Evolutionary conservation across 2,113 vertebrate genomes (phyloP).

Genomic region (Sebastes fasciatus): DNA sequence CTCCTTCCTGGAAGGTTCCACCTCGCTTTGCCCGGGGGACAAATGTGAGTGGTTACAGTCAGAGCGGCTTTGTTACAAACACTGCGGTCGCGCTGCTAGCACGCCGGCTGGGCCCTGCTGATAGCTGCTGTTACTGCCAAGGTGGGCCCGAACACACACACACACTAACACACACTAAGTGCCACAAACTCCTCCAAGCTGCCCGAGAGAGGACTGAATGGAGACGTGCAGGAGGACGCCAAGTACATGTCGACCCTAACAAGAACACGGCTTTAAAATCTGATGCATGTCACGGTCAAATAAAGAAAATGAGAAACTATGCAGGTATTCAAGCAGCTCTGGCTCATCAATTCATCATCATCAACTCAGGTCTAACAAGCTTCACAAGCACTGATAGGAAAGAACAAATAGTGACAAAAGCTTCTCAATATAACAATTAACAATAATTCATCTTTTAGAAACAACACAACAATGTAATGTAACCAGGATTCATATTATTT

Average conservation of each 20-base stretch:
- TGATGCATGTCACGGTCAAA: not conserved
- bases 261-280: conserved; percentile 26
- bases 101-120: conserved; percentile 75
- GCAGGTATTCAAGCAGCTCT: not conserved
- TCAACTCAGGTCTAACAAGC: conserved; percentile 23
- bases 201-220: conserved; percentile 52
- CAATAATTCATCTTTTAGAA: conserved; percentile 23
- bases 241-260: conserved; percentile 66
- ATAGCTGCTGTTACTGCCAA: conserved; percentile 71
- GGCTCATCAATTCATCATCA: not conserved
- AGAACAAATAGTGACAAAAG: conserved; percentile 20
- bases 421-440: conserved; percentile 11
- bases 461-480: conserved; percentile 15
- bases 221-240: conserved; percentile 58
- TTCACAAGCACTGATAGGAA: not conserved
- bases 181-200: conserved; percentile 63
- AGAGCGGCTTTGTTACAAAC: conserved; percentile 70
- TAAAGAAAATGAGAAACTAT: too few species aligned
- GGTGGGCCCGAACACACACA: conserved; percentile 62
- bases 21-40: conserved; percentile 70
- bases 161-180: conserved; percentile 34
- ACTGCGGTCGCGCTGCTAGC: conserved; percentile 66
- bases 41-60: conserved; percentile 69
- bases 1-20: conserved; percentile 71
- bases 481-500: too few species aligned